Evolutionary conservation across 2,797 vertebrate species (phyloP), one percentile per base, ranked within the genome.

Genomic region (Emydoidea blandingii): DNA sequence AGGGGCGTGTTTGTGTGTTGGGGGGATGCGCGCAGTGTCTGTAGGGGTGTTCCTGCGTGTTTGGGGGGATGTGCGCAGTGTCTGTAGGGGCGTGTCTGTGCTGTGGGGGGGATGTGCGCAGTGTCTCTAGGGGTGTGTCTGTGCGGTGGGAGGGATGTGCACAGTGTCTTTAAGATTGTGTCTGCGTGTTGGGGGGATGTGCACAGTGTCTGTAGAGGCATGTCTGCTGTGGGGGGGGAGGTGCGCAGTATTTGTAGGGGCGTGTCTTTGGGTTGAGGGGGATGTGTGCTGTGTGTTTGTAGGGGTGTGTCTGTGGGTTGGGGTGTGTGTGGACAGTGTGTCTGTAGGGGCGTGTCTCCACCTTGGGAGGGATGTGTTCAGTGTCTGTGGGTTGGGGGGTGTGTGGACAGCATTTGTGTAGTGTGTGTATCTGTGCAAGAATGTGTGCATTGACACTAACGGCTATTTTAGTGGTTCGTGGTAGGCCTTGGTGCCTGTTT

Each of bases 151-250:
- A 14, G 49, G 54, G 76, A 11, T 19, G 14, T 49, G 72, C 4
- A 53, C 76, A 86, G 3, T n/a, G 50, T 52, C 50, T 52, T 2
- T 15, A 16, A 4, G 50, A 5, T 2, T 2, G 2, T 16, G 5
- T 52, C 5, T 52, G 49, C 1, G 12, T 3, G 3, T 10, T 49
- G 47, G 49, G 6, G 15, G 0, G 8, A 6, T 34, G 27, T 44
- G 2, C 3, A 47, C 80, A 10, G 53, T 72, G 16, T 84, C 14
- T n/a, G 23, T 37, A 3, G 34, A 34, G 62, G 29, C 2, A 16
- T 34, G 34, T 65, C 8, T 37, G 34, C 25, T 14, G 50, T n/a
- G 65, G 31, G 79, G 4, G 4, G 49, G 44, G 44, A 11, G 15
- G 12, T 49, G 72, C 4, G 68, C 76, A 86, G 3, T n/a, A 21